Conservation (phyloP, 2,888 invertebrate species). For the Chironomus tentans region DNA sequence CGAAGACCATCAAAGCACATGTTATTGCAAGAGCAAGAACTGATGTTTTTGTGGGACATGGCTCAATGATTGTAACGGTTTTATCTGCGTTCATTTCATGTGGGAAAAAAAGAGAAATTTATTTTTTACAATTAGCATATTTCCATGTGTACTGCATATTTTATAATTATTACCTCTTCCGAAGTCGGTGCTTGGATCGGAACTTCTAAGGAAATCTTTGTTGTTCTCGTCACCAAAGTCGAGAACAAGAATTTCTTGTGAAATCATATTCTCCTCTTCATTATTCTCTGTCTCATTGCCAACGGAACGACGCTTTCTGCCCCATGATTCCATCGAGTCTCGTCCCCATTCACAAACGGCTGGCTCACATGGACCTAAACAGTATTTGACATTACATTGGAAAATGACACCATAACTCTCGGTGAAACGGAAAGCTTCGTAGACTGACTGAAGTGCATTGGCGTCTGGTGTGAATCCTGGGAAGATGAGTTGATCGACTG, state of each 20-base stretch:
- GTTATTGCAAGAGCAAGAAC: conserved; percentile 85
- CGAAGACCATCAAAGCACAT: conserved; percentile 76
- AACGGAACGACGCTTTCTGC: conserved; percentile 72
- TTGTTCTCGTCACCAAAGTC: conserved; percentile 88
- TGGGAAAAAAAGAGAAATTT: conserved; percentile 33
- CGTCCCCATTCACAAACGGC: conserved; percentile 87
- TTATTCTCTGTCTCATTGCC: conserved; percentile 56
- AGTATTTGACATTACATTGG: conserved; percentile 95
- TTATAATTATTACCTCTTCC: conserved; percentile 51
- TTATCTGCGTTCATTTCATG: conserved; percentile 51
- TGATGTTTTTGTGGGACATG: conserved; percentile 85
- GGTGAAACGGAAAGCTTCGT: conserved; percentile 92
- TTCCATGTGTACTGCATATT: background rate
- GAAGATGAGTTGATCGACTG: conserved; percentile 87
- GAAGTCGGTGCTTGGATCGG: conserved; percentile 65
- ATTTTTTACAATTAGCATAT: conserved; percentile 1
- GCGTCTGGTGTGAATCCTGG: conserved; percentile 86
- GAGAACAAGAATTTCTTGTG: conserved; percentile 85
- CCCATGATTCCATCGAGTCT: conserved; percentile 84
- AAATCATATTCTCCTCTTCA: conserved; percentile 83
- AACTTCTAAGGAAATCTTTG: conserved; percentile 63
- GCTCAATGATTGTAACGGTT: conserved; percentile 82
- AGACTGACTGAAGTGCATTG: conserved; percentile 80
- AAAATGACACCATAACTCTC: conserved; percentile 95
- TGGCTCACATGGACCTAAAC: conserved; percentile 88